These are phyloP conservation scores for Brienomyrus brachyistius DNA, from an alignment of 2,113 vertebrate species.

Conservation along the genomic window DNA sequence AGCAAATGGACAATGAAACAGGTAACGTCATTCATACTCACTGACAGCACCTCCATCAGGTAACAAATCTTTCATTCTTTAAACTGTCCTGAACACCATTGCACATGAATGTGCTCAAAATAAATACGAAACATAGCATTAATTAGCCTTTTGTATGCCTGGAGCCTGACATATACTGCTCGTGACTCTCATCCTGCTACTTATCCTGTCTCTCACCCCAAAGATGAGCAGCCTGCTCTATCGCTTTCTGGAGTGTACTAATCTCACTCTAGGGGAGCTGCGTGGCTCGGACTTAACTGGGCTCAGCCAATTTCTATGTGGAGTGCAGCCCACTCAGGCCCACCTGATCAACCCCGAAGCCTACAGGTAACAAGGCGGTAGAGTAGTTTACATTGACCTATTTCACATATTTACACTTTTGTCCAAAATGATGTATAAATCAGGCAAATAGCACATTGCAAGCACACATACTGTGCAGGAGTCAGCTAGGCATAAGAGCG, in stretches of 20 bases:
- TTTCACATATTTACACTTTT: background rate
- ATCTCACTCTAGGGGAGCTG: slow-evolving; percentile 48
- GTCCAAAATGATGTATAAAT: background rate
- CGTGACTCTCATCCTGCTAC: background rate
- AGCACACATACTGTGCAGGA: background rate
- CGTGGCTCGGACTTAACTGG: slow-evolving; percentile 70
- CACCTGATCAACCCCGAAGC: slow-evolving; percentile 52
- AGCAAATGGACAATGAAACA: slow-evolving; percentile 57
- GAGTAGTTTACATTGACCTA: background rate
- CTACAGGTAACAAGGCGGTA: slow-evolving; percentile 55
- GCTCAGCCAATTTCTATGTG: slow-evolving; percentile 59
- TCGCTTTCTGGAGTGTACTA: slow-evolving; percentile 64
- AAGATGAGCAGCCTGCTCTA: slow-evolving; percentile 49
- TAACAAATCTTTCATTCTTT: background rate
- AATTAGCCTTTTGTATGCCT: background rate
- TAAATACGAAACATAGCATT: background rate
- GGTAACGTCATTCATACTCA: slow-evolving; percentile 36
- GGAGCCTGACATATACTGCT: background rate
- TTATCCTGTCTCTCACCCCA: slow-evolving; percentile 18
- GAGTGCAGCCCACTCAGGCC: slow-evolving; percentile 55
- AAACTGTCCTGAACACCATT: background rate
- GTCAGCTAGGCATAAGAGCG: background rate
- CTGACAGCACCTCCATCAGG: background rate
- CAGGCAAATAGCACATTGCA: background rate
- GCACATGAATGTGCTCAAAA: background rate